These are phyloP conservation scores for Paratilapia polleni DNA, from an alignment of 2,113 vertebrate genomes.

Conservation along the genomic window DNA sequence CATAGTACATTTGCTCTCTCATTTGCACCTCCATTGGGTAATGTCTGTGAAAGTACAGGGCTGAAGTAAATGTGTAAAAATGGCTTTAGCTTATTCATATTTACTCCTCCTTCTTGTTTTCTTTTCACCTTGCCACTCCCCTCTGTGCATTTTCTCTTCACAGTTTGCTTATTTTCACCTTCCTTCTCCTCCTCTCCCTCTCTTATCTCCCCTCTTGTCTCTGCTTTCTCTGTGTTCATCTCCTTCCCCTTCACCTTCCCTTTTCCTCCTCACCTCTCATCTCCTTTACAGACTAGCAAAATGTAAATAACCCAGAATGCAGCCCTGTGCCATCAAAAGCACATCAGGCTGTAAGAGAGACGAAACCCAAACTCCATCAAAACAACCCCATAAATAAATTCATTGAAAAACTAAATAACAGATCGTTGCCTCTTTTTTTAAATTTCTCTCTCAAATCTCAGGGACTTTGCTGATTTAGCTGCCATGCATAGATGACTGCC, in stretches of 20 bases:
- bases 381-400: slow-evolving; percentile 51
- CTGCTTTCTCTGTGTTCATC: background rate
- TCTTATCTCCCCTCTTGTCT: background rate
- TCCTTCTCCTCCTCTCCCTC: background rate
- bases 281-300: slow-evolving; percentile 11
- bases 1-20: background rate
- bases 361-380: slow-evolving; percentile 37
- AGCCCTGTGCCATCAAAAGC: slow-evolving; percentile 14
- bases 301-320: slow-evolving; percentile 41
- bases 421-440: background rate
- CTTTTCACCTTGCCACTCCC: background rate
- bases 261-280: slow-evolving; percentile 13
- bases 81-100: background rate
- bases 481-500: slow-evolving; percentile 13
- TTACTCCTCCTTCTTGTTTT: background rate
- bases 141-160: background rate
- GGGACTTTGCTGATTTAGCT: slow-evolving; percentile 48
- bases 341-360: slow-evolving; percentile 9
- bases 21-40: background rate
- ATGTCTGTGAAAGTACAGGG: background rate
- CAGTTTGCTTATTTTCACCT: slow-evolving; percentile 2
- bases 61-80: slow-evolving; percentile 1
- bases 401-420: slow-evolving; percentile 32
- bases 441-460: background rate
- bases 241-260: background rate